phyloP scores from a whole-genome alignment of 2,888 invertebrate genomes.

The Parnassius orleans region DNA sequence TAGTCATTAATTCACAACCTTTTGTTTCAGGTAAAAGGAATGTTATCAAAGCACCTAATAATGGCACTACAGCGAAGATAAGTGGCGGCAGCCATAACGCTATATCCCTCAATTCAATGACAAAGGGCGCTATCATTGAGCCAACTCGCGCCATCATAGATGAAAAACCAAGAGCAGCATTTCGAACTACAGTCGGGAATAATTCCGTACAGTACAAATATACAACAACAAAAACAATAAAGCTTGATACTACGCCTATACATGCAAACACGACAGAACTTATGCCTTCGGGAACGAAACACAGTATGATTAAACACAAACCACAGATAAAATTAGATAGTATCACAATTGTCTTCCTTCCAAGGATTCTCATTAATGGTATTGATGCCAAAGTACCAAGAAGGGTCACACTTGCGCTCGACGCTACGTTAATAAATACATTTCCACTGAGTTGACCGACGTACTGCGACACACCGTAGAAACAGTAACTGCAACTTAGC shows the following conservation, averaged over 20 bases:
- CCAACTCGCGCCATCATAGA: conserved; percentile 93
- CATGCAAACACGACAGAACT: conserved; percentile 83
- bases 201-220: conserved; percentile 93
- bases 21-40: conserved; percentile 89
- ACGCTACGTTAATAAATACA: conserved; percentile 90
- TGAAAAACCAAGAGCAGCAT: conserved; percentile 92
- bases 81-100: conserved; percentile 84
- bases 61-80: conserved; percentile 85
- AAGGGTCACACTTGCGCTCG: conserved; percentile 84
- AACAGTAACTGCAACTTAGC: conserved; percentile 88
- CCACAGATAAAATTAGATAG: conserved; percentile 83
- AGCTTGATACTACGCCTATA: conserved; percentile 88
- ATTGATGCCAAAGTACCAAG: conserved; percentile 82
- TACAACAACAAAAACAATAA: conserved; percentile 91
- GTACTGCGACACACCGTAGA: conserved; percentile 91
- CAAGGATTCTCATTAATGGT: conserved; percentile 83
- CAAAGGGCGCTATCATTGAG: conserved; percentile 91
- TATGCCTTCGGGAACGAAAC: conserved; percentile 68
- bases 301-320: conserved; percentile 81
- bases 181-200: conserved; percentile 93
- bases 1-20: conserved; percentile 87
- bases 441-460: conserved; percentile 89
- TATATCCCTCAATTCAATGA: conserved; percentile 81
- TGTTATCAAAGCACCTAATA: conserved; percentile 76
- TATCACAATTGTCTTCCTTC: conserved; percentile 84